Evolutionary conservation across 2,888 invertebrate genomes (phyloP).

Genomic region (Dasypogon diadema): DNA sequence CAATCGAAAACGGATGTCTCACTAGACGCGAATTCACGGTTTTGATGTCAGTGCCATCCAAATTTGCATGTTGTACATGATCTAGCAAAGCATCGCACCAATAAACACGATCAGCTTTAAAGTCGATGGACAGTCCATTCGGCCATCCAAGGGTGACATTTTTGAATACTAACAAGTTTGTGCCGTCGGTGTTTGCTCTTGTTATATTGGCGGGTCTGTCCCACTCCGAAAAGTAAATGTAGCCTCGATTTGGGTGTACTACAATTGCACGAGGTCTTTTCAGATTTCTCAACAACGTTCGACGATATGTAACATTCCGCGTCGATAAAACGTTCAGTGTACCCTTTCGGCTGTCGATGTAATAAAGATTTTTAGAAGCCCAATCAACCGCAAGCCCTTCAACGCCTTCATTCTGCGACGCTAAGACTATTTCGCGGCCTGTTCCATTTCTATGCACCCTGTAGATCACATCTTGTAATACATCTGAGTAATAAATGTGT

Average conservation of each 20-base stretch:
- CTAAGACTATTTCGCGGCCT: conserved; percentile 87
- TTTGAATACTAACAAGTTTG: conserved; percentile 86
- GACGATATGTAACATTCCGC: conserved; percentile 83
- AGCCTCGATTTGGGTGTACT: conserved; percentile 95
- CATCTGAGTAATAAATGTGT: conserved; percentile 97
- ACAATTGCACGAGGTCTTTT: conserved; percentile 96
- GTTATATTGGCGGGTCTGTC: conserved; percentile 97
- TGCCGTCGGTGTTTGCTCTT: conserved; percentile 91
- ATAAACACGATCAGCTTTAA: conserved; percentile 86
- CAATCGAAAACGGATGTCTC: conserved; percentile 91
- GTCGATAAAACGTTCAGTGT: conserved; percentile 93
- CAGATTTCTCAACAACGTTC: conserved; percentile 86
- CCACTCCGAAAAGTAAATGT: conserved; percentile 96
- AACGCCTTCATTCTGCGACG: conserved; percentile 96
- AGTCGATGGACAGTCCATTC: conserved; percentile 95
- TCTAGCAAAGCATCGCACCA: conserved; percentile 98
- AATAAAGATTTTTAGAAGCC: conserved; percentile 95
- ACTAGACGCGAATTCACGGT: conserved; percentile 90
- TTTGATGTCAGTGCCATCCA: conserved; percentile 91
- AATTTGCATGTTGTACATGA: conserved; percentile 92
- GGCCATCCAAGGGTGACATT: conserved; percentile 97
- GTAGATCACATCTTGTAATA: conserved; percentile 94
- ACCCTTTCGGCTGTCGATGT: conserved; percentile 94
- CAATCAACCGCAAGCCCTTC: conserved; percentile 96
- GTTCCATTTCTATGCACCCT: conserved; percentile 83